Percentiles rank a stretch among this genome's conserved stretches.
phyloP scores from a whole-genome alignment of 2,888 invertebrate genomes.

The Agrotis exclamationis region DNA sequence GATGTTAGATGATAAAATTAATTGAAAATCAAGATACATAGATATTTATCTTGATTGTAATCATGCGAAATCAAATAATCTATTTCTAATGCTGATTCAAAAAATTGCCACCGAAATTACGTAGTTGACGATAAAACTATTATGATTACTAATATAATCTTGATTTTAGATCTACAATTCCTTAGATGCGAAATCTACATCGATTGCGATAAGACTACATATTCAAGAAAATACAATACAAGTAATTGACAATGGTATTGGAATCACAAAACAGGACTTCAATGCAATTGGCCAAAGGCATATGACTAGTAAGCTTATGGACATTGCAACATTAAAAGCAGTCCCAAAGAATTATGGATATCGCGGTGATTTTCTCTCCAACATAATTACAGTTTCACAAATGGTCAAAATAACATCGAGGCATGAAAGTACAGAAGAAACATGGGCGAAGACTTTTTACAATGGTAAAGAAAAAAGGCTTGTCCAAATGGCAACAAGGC shows the following conservation, averaged over 20 bases:
- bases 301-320: conserved; percentile 92
- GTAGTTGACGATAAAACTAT: conserved; percentile 19
- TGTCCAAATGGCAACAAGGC: conserved; percentile 82
- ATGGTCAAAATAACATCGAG: conserved; percentile 92
- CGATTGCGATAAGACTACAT: conserved; percentile 93
- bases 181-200: conserved; percentile 93
- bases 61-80: neutral
- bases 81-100: conserved; percentile 26
- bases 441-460: conserved; percentile 91
- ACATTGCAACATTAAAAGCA: conserved; percentile 87
- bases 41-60: conserved; percentile 5
- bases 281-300: conserved; percentile 91
- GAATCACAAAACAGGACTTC: conserved; percentile 91
- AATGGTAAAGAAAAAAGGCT: conserved; percentile 85
- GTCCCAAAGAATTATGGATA: conserved; percentile 92
- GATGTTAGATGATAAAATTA: too few relatives aligned
- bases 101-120: conserved; percentile 22
- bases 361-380: conserved; percentile 93
- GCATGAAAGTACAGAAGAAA: conserved; percentile 81
- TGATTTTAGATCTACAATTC: conserved; percentile 92
- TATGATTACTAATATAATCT: conserved; percentile 16
- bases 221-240: conserved; percentile 92
- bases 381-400: conserved; percentile 91
- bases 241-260: conserved; percentile 95
- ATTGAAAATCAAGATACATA: too few relatives aligned